phyloP scores from a whole-genome alignment of 2,888 invertebrate genomes.

The Melinaea menophilus region DNA sequence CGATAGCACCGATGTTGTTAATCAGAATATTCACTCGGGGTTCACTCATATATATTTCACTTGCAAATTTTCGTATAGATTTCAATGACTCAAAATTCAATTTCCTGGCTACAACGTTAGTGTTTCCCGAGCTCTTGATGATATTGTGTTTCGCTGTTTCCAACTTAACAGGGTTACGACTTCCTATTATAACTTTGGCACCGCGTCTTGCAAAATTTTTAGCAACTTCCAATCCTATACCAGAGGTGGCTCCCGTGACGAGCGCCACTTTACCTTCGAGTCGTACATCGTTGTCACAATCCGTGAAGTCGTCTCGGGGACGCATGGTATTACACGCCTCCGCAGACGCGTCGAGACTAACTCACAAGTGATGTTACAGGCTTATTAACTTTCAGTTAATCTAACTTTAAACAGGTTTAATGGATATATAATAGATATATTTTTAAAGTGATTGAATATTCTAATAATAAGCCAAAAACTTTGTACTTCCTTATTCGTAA shows the following conservation, averaged over 20 bases:
- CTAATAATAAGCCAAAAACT: no score
- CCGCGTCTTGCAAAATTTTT: constrained; percentile 69
- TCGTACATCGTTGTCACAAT: constrained; percentile 46
- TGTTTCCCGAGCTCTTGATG: constrained; percentile 41
- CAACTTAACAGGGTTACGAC: constrained; percentile 59
- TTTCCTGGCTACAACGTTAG: constrained; percentile 48
- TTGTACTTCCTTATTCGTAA: no score
- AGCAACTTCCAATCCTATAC: constrained; percentile 58
- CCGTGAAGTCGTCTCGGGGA: constrained; percentile 42
- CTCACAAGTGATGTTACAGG: neutral
- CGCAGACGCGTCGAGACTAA: constrained; percentile 6
- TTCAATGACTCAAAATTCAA: constrained; percentile 72
- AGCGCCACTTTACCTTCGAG: constrained; percentile 60
- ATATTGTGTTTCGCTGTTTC: constrained; percentile 43
- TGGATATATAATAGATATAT: neutral
- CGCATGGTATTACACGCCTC: constrained; percentile 10
- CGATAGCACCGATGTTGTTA: constrained; percentile 72
- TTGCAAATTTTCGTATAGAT: constrained; percentile 78
- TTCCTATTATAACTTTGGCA: constrained; percentile 77
- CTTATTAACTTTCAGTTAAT: neutral
- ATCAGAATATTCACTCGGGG: constrained; percentile 65
- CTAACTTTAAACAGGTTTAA: constrained; percentile 1
- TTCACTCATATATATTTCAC: constrained; percentile 68
- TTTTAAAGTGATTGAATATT: neutral
- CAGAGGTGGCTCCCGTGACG: constrained; percentile 60